Evolutionary conservation across 2,888 invertebrate genomes (phyloP).

Genomic region (Cataglyphis rosenhaueri): DNA sequence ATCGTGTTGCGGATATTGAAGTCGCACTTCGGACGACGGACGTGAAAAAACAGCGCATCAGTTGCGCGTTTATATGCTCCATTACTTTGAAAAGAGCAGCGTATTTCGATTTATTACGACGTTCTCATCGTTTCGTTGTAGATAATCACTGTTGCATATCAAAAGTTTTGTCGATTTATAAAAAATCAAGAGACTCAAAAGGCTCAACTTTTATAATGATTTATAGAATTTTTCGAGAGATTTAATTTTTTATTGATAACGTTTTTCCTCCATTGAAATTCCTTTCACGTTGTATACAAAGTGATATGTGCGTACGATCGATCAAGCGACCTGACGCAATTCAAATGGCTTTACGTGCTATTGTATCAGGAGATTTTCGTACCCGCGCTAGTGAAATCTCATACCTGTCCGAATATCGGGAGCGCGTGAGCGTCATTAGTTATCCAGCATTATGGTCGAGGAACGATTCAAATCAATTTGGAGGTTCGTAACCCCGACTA

Average conservation of each 20-base stretch:
- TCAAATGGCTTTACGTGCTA: constrained; percentile 41
- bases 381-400: constrained; percentile 55
- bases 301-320: constrained; percentile 30
- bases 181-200: not conserved
- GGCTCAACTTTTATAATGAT: not conserved
- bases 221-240: not conserved
- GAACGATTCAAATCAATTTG: constrained; percentile 77
- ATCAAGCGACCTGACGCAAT: constrained; percentile 30
- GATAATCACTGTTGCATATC: not conserved
- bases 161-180: not conserved
- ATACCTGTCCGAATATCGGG: constrained; percentile 66
- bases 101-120: not conserved
- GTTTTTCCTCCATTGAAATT: not conserved
- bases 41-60: constrained; percentile 47
- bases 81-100: not conserved
- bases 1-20: constrained; percentile 72
- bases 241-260: not conserved
- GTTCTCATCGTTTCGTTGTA: not conserved
- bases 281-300: not conserved
- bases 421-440: constrained; percentile 72
- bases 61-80: constrained; percentile 40
- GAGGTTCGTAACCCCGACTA: constrained; percentile 69
- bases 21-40: constrained; percentile 61
- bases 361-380: constrained; percentile 51
- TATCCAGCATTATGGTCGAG: constrained; percentile 72